These are phyloP conservation scores for Gallinago solitaria DNA, from an alignment of 2,797 vertebrate genomes.

Conservation along the genomic window DNA sequence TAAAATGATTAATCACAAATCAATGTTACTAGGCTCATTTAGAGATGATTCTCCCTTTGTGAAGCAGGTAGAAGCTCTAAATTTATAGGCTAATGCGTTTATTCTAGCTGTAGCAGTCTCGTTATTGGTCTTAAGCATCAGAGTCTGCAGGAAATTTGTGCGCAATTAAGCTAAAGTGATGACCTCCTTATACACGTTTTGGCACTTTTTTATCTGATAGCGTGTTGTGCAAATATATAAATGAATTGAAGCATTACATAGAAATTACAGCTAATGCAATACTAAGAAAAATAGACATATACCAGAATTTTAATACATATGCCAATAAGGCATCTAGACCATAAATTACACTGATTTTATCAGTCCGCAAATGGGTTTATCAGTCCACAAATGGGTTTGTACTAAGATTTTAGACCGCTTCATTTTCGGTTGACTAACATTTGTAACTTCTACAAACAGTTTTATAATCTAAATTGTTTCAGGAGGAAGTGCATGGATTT, in stretches of 20 bases:
- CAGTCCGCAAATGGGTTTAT: conserved; percentile 72
- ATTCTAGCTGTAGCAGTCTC: conserved; percentile 74
- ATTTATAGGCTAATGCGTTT: conserved; percentile 80
- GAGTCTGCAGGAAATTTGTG: conserved; percentile 75
- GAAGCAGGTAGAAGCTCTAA: conserved; percentile 72
- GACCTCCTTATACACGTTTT: conserved; percentile 71
- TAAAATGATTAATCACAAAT: conserved; percentile 83
- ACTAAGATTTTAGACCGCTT: conserved; percentile 55
- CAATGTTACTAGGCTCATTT: conserved; percentile 79
- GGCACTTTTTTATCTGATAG: conserved; percentile 75
- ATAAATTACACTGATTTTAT: conserved; percentile 71
- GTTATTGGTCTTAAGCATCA: conserved; percentile 71
- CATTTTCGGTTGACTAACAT: conserved; percentile 49
- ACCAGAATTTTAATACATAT: conserved; percentile 70
- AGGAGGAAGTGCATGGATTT: conserved; percentile 44
- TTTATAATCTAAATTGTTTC: conserved; percentile 57
- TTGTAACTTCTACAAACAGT: conserved; percentile 52
- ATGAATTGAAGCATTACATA: conserved; percentile 77
- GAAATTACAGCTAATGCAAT: conserved; percentile 78
- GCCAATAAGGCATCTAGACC: conserved; percentile 61
- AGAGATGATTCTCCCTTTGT: conserved; percentile 74
- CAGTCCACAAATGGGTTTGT: conserved; percentile 67
- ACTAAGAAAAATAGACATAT: conserved; percentile 69
- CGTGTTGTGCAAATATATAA: conserved; percentile 75
- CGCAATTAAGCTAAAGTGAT: conserved; percentile 78